Conservation (phyloP, 1,140 invertebrate species). For the Drosophila nigrodunni region DNA sequence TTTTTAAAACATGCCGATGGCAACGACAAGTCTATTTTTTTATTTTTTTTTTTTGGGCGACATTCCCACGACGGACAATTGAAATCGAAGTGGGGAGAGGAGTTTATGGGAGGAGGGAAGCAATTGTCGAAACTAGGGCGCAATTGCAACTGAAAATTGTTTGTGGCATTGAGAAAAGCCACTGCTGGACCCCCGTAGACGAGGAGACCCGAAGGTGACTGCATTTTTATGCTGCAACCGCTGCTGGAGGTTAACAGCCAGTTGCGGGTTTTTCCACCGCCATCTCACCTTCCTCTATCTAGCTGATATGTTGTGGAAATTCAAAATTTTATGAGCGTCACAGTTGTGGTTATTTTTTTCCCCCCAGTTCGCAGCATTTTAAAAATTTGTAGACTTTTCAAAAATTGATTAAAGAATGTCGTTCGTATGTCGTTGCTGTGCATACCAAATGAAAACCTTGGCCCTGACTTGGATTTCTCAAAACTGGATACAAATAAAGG, state of each 20-base stretch:
- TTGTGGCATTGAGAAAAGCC: slow-evolving; percentile 27
- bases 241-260: slow-evolving; percentile 35
- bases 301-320: not conserved
- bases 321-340: not conserved
- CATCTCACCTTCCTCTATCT: not conserved
- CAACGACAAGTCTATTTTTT: slow-evolving; percentile 33
- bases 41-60: slow-evolving; percentile 21
- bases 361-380: slow-evolving; percentile 32
- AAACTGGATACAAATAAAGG: slow-evolving; percentile 28
- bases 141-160: slow-evolving; percentile 43
- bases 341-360: slow-evolving; percentile 11
- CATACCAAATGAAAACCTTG: slow-evolving; percentile 65
- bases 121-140: slow-evolving; percentile 44
- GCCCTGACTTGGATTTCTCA: slow-evolving; percentile 61
- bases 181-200: slow-evolving; percentile 7
- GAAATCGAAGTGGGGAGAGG: slow-evolving; percentile 35
- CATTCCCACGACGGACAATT: slow-evolving; percentile 53
- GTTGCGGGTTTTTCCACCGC: slow-evolving; percentile 14
- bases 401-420: slow-evolving; percentile 60
- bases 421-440: slow-evolving; percentile 8
- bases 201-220: slow-evolving; percentile 24
- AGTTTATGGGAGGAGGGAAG: not conserved
- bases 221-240: slow-evolving; percentile 22
- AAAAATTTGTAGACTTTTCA: slow-evolving; percentile 27
- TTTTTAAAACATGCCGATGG: slow-evolving; percentile 56